Base-by-base conservation (phyloP, 1,140 invertebrate genomes). In the Eumeta japonica region DNA sequence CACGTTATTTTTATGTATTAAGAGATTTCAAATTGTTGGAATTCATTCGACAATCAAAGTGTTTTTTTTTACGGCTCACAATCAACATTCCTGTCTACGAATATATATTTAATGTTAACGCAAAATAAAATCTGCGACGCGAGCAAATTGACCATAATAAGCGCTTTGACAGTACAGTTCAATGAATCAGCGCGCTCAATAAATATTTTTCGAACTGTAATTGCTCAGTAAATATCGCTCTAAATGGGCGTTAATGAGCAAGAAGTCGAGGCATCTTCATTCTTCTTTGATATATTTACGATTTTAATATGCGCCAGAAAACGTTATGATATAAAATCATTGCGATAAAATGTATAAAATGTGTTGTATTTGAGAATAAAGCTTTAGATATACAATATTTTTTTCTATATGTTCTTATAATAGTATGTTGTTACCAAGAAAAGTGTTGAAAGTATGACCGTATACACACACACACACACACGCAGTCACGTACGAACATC, bases 171-270 rank as follows among this genome's bases (percentile, higher is more conserved):
- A 24, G 20, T 19, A 30, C 27, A 30, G 9, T 15, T 0, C 36
- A 3, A 24, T 41, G 35, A 33, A 30, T 31, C 45, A 24, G 32
- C 40, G 39, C 41, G 41, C 48, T 55, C 55, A 60, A 60, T 55
- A 50, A 24, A 43, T 37, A 43, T 39, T 33, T 39, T 44, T 43
- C 49, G 48, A 52, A 51, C 45, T 39, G 48, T 60, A 60, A 60
- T 57, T 56, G 57, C 52, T 48, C 45, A 39, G 50, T 60, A 60
- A 57, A 57, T 60, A 60, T 58, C 46, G 33, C 17, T 29, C 41
- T 30, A 55, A 58, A 58, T 58, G 50, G 52, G 46, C 53, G 35
- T 50, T 56, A 56, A 56, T 59, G 53, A 56, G 39, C 43, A 13
- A 39, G 41, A 27, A 42, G 37, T 35, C 15, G 43, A 39, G 48